Percentiles rank a stretch among this genome's conserved stretches.
These are phyloP conservation scores for Callipepla squamata DNA, from an alignment of 2,113 vertebrate species.

Conservation along the genomic window DNA sequence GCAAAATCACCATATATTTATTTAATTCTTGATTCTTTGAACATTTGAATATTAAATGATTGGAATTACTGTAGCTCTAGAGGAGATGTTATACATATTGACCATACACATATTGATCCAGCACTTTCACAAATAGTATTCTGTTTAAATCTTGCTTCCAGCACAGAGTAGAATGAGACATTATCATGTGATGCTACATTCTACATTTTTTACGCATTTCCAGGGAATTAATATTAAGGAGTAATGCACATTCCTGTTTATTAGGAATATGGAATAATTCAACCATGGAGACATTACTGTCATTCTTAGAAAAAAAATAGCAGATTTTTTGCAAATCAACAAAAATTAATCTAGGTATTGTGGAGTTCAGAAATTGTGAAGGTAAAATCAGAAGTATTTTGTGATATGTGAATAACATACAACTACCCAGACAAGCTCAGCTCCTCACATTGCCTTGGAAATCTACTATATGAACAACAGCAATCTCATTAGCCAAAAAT, in stretches of 20 bases:
- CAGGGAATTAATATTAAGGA: not conserved
- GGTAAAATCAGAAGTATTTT: not conserved
- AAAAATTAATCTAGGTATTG: not conserved
- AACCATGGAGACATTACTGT: not conserved
- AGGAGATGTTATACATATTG: not conserved
- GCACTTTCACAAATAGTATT: not conserved
- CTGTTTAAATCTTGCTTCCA: not conserved
- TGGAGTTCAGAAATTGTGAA: not conserved
- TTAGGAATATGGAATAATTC: not conserved
- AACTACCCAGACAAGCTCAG: not conserved
- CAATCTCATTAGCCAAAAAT: constrained; percentile 12
- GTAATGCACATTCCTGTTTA: not conserved
- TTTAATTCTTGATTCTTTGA: not conserved
- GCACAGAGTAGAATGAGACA: not conserved
- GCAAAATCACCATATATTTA: not conserved
- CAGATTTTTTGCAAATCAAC: not conserved
- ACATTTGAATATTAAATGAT: not conserved
- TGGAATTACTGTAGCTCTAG: not conserved
- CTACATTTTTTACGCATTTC: not conserved
- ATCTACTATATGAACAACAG: not conserved
- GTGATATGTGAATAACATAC: not conserved
- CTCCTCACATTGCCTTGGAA: not conserved
- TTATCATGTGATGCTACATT: not conserved
- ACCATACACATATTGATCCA: not conserved
- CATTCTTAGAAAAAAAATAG: not conserved